Percentiles rank a stretch among this genome's conserved stretches.
These are phyloP conservation scores for Paradisaea rubra DNA, from an alignment of 2,113 vertebrate species.

Conservation along the genomic window DNA sequence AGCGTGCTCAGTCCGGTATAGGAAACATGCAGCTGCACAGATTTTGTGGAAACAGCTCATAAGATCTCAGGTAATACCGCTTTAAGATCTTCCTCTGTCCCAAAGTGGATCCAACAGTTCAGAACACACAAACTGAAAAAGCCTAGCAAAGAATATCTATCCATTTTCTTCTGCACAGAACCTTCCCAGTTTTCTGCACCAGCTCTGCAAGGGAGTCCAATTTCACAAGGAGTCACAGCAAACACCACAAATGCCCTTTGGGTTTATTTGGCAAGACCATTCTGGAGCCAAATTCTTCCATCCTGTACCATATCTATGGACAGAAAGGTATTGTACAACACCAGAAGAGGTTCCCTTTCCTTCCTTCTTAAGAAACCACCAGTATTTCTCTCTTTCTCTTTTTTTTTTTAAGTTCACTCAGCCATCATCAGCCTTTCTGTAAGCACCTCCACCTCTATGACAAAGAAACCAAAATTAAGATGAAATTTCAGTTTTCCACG, in stretches of 20 bases:
- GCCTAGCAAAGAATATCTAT: background rate
- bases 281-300: background rate
- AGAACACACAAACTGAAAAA: background rate
- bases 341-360: background rate
- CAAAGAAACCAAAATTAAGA: background rate
- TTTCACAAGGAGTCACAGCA: background rate
- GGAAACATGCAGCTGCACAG: background rate
- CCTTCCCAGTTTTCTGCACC: background rate
- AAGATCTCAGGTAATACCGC: background rate
- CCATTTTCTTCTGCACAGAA: background rate
- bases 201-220: background rate
- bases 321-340: background rate
- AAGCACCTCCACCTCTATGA: background rate
- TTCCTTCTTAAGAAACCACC: background rate
- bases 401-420: background rate
- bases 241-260: background rate
- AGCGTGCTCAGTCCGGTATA: background rate
- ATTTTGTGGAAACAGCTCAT: background rate
- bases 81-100: background rate
- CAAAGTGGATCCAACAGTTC: background rate
- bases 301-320: background rate
- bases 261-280: background rate
- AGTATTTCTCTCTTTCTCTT: accelerated
- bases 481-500: background rate
- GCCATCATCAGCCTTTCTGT: background rate